Evolutionary conservation across 2,797 vertebrate species (phyloP).

Genomic region (Catharus ustulatus): DNA sequence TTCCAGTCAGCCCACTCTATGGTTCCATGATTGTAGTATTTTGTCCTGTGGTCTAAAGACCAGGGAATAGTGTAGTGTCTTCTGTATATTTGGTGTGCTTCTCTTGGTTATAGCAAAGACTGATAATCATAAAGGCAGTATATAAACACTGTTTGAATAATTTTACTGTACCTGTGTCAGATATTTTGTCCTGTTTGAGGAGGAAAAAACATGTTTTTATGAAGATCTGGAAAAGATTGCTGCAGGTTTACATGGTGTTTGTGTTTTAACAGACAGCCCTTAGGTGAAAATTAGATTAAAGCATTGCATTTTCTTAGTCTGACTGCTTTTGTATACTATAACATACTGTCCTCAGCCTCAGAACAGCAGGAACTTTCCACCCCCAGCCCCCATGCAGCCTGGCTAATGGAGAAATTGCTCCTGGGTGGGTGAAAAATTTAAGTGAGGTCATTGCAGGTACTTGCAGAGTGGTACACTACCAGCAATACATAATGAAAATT

Average conservation of each 20-base stretch:
- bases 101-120: neutral
- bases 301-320: neutral
- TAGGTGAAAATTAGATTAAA: constrained; percentile 2
- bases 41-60: neutral
- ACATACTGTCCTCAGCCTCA: neutral
- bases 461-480: constrained; percentile 7
- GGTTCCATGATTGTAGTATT: neutral
- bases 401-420: neutral
- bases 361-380: neutral
- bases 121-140: neutral
- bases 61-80: neutral
- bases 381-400: neutral
- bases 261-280: neutral
- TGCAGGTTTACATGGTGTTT: neutral
- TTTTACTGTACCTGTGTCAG: neutral
- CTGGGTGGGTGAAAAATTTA: constrained; percentile 34
- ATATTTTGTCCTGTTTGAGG: neutral
- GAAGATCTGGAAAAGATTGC: neutral
- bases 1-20: neutral
- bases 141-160: neutral
- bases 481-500: constrained; percentile 51
- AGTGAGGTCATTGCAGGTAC: neutral
- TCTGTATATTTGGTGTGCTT: neutral
- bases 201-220: neutral
- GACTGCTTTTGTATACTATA: neutral